Percentiles rank a stretch among this genome's conserved stretches.
phyloP scores from a whole-genome alignment of 2,888 invertebrate species.

The Bibio marci region DNA sequence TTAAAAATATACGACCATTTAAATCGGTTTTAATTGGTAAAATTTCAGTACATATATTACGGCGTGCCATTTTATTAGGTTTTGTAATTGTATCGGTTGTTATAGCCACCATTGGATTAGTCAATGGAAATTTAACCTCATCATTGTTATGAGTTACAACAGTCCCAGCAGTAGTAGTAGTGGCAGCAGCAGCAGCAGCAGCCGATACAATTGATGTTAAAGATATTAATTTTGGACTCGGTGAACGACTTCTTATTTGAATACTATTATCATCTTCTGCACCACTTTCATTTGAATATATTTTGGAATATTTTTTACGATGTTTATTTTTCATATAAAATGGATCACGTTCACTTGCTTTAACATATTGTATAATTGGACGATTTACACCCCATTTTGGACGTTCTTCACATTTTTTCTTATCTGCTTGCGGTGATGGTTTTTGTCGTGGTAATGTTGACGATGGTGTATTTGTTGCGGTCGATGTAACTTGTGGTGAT shows the following conservation, averaged over 20 bases:
- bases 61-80: conserved; percentile 16
- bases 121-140: too few species aligned
- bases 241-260: neutral
- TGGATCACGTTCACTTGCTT: conserved; percentile 81
- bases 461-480: neutral
- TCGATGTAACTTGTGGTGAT: neutral
- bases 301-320: conserved; percentile 46
- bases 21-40: conserved; percentile 29
- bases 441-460: conserved; percentile 13
- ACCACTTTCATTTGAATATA: conserved; percentile 27
- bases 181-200: neutral
- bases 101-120: too few species aligned
- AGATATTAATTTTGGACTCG: neutral
- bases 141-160: neutral
- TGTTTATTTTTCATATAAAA: conserved; percentile 49
- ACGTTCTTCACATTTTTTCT: conserved; percentile 37
- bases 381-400: conserved; percentile 62
- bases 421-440: conserved; percentile 12
- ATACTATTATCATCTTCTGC: neutral
- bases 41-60: conserved; percentile 29
- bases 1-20: conserved; percentile 26
- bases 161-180: neutral
- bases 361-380: conserved; percentile 66
- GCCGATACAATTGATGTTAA: neutral
- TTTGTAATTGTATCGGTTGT: neutral